Percentiles rank a stretch among this genome's conserved stretches.
Conservation (phyloP, 1,140 invertebrate genomes). For the Leptonema lineaticorne region DNA sequence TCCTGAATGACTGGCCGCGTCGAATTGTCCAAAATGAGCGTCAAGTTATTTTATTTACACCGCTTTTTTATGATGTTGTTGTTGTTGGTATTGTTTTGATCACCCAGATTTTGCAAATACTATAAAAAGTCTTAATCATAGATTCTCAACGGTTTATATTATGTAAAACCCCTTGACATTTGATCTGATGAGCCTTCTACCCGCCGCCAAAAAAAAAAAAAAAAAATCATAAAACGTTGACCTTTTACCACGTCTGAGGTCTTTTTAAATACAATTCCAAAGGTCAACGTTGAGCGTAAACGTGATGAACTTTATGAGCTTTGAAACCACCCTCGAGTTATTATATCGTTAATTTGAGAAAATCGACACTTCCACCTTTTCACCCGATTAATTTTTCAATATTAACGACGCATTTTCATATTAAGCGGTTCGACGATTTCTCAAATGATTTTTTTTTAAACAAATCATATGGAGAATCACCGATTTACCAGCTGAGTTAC, state of each 20-base stretch:
- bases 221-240: neutral
- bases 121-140: too few relatives aligned
- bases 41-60: neutral
- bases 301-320: constrained; percentile 1
- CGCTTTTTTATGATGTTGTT: neutral
- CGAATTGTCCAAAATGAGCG: constrained; percentile 9
- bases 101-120: too few relatives aligned
- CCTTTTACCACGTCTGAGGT: neutral
- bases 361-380: neutral
- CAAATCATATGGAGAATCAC: neutral
- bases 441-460: neutral
- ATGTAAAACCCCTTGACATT: neutral
- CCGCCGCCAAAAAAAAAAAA: neutral
- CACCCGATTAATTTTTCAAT: neutral
- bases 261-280: neutral
- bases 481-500: constrained; percentile 23
- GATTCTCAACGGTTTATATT: neutral
- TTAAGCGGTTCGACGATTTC: neutral
- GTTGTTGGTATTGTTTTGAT: neutral
- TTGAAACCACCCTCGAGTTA: neutral
- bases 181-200: too few relatives aligned
- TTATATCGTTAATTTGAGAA: neutral
- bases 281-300: constrained; percentile 10
- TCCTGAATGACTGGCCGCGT: neutral
- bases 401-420: neutral